A percentile compares a stretch with the other conserved stretches of the same genome.
These are phyloP conservation scores for Scaptomyza graminum DNA, from an alignment of 1,140 invertebrate genomes.

Conservation along the genomic window DNA sequence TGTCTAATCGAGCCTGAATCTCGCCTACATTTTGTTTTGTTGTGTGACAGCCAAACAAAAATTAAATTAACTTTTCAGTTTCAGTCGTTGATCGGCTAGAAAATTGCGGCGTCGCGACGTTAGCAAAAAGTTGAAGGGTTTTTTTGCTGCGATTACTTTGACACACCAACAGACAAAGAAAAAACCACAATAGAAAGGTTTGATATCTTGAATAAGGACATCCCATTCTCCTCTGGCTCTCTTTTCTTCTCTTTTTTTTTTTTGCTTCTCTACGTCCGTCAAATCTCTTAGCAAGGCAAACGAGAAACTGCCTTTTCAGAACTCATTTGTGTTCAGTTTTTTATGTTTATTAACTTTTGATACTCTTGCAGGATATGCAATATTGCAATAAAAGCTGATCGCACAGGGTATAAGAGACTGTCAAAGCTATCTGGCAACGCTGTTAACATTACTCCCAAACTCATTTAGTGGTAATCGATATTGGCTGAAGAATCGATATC, in stretches of 20 bases:
- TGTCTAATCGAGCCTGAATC: constrained; percentile 63
- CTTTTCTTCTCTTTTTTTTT: too few relatives aligned
- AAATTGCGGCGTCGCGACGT: constrained; percentile 4
- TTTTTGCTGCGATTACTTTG: constrained; percentile 32
- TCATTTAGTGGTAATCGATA: too few relatives aligned
- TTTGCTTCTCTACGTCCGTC: too few relatives aligned
- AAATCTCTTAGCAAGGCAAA: background rate
- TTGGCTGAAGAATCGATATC: too few relatives aligned
- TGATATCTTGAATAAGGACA: constrained; percentile 4
- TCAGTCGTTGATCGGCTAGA: constrained; percentile 32
- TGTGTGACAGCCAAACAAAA: constrained; percentile 44
- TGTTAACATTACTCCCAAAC: too few relatives aligned
- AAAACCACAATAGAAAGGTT: too few relatives aligned
- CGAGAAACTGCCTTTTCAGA: constrained; percentile 26
- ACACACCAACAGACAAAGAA: constrained; percentile 2
- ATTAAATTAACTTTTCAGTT: constrained; percentile 64
- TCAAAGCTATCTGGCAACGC: too few relatives aligned
- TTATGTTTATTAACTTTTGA: too few relatives aligned
- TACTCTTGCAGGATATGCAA: too few relatives aligned
- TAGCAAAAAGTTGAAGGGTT: too few relatives aligned
- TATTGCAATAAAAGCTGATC: too few relatives aligned
- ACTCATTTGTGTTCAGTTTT: constrained; percentile 13
- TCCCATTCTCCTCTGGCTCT: constrained; percentile 8
- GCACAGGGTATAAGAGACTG: too few relatives aligned
- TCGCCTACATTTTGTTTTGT: constrained; percentile 16